These are phyloP conservation scores for Emys orbicularis DNA, from an alignment of 2,797 vertebrate species.

Conservation along the genomic window DNA sequence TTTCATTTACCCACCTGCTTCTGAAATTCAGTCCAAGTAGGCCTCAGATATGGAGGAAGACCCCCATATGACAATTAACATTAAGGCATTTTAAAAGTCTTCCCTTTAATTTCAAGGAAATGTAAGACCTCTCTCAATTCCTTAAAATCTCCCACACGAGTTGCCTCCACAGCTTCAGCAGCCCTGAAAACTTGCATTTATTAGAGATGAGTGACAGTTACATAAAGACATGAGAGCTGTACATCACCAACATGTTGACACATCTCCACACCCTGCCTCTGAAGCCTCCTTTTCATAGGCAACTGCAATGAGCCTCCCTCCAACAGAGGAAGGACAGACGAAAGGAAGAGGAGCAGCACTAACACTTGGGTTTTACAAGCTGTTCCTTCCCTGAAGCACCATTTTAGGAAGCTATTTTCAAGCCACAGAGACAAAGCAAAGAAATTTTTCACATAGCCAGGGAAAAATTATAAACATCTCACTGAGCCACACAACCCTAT, in stretches of 20 bases:
- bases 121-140: background rate
- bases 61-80: background rate
- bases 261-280: constrained; percentile 31
- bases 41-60: background rate
- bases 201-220: background rate
- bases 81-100: background rate
- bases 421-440: background rate
- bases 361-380: background rate
- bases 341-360: background rate
- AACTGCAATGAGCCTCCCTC: background rate
- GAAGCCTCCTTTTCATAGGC: background rate
- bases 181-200: rapidly evolving
- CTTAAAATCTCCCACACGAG: background rate
- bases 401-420: background rate
- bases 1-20: background rate
- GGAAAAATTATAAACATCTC: background rate
- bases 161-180: background rate
- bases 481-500: rapidly evolving
- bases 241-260: background rate
- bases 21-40: rapidly evolving
- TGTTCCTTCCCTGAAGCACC: background rate
- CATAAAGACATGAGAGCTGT: background rate
- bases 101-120: background rate
- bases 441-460: background rate
- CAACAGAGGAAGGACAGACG: background rate